phyloP scores from a whole-genome alignment of 1,140 invertebrate species.

The Mya arenaria region DNA sequence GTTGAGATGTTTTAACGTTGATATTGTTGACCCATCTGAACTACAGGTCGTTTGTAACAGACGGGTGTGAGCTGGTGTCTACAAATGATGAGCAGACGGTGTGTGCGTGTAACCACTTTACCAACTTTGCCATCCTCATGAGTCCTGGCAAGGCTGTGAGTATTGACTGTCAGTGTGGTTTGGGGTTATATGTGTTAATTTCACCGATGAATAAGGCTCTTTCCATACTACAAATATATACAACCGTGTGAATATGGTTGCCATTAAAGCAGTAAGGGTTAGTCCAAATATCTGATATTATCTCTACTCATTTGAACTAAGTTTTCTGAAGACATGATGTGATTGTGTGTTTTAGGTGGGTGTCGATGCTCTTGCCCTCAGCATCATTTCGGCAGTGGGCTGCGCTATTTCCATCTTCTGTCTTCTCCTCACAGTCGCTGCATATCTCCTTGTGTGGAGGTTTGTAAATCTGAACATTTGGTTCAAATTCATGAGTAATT shows the following conservation, averaged over 20 bases:
- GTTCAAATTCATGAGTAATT: too few relatives aligned
- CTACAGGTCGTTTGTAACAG: slow-evolving; percentile 32
- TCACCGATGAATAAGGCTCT: too few relatives aligned
- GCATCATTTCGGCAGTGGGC: slow-evolving; percentile 69
- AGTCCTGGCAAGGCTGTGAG: slow-evolving; percentile 49
- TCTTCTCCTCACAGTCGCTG: slow-evolving; percentile 54
- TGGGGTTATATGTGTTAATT: too few relatives aligned
- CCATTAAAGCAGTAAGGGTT: neutral
- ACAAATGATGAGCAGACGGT: slow-evolving; percentile 17
- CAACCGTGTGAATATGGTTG: too few relatives aligned
- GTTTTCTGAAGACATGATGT: neutral
- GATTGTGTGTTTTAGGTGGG: slow-evolving; percentile 42
- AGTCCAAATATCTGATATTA: neutral
- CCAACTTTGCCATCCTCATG: slow-evolving; percentile 92
- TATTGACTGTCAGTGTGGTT: too few relatives aligned
- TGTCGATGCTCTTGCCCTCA: slow-evolving; percentile 46
- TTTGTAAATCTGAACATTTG: too few relatives aligned
- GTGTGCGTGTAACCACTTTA: slow-evolving; percentile 95
- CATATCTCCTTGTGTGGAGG: slow-evolving; percentile 60
- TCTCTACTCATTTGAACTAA: neutral
- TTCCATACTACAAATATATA: too few relatives aligned
- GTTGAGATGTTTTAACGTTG: too few relatives aligned
- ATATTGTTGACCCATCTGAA: too few relatives aligned
- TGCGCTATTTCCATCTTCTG: slow-evolving; percentile 63
- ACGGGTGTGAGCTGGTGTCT: slow-evolving; percentile 30